Evolutionary conservation across 2,113 vertebrate genomes (phyloP), one percentile per base, ranked within the genome.

Genomic region (Poeciliopsis turrubarensis): DNA sequence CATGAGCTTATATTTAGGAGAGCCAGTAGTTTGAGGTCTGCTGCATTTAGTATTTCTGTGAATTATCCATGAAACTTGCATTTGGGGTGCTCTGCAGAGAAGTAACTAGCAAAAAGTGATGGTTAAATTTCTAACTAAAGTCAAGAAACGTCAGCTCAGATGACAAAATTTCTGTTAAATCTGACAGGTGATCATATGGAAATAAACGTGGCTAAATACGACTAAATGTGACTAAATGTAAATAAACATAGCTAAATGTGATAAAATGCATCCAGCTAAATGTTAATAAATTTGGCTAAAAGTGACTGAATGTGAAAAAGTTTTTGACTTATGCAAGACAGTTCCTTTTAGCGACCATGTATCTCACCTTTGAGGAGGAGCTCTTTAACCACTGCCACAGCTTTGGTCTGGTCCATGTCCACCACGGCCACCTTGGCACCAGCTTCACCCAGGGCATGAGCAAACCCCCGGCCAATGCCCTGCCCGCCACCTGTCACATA

Each of bases 381-480:
- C 84, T 96, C 96, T 65, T 68, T 19, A 0, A 71, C 88, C 73
- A 95, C 95, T 0, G 68, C 68, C 47, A 95, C 89, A n/a, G 95
- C 95, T 82, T 94, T 96, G n/a, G 60, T 84, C 26, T 86, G 85
- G 72, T 92, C 90, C 75, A 95, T 37, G 72, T 96, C 95, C n/a
- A 96, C 89, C 0, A 95, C 72, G 0, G 93, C 95, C 1, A 96
- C 93, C 76, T 95, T 95, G 1, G 95, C 95, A 26, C 95, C 94
- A 0, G 94, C 95, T 86, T 96, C 95, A 2, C 94, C 94, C 71
- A 96, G 44, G 0, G 95, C 95, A 0, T 96, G 95, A 34, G 95
- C 94, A 13, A 96, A 96, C 4, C 92, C 94, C 73, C 95, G 92
- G 34, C 95, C 94, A 5, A 96, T 95, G 1, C 95, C 95, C 81